Percentiles rank a stretch among this genome's conserved stretches.
These are phyloP conservation scores for Tachysurus vachellii DNA, from an alignment of 2,113 vertebrate genomes.

Conservation along the genomic window DNA sequence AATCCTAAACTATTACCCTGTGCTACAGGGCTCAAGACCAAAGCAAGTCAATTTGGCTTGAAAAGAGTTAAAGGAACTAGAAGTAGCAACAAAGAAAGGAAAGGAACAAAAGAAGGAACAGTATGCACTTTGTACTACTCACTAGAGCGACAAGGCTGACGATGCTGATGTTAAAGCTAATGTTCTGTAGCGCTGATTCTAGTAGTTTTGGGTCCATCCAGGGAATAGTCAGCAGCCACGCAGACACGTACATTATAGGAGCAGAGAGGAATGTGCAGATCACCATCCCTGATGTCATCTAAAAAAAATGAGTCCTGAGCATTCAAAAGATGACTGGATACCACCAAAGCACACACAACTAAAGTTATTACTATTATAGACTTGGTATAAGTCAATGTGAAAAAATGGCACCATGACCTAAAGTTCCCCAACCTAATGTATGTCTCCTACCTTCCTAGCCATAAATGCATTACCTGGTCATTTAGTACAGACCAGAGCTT, in stretches of 20 bases:
- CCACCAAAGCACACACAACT: not conserved
- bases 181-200: slow-evolving; percentile 83
- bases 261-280: slow-evolving; percentile 96
- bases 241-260: slow-evolving; percentile 95
- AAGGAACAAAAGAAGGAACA: not conserved
- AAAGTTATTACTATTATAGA: not conserved
- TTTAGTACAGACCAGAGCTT: not conserved
- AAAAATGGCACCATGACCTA: not conserved
- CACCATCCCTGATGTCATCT: slow-evolving; percentile 96
- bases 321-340: slow-evolving; percentile 13
- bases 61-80: not conserved
- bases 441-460: not conserved
- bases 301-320: slow-evolving; percentile 31
- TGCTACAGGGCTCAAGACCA: not conserved
- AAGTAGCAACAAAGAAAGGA: not conserved
- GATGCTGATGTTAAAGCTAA: slow-evolving; percentile 93
- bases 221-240: slow-evolving; percentile 89
- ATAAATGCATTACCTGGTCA: not conserved
- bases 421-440: not conserved
- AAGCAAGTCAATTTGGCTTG: not conserved
- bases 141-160: slow-evolving; percentile 91
- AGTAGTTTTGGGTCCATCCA: slow-evolving; percentile 84
- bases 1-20: slow-evolving; percentile 30
- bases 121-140: slow-evolving; percentile 59
- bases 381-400: not conserved